Evolutionary conservation across 2,888 invertebrate species (phyloP), one percentile per base, ranked within the genome.

Genomic region (Anthoptus insignis): DNA sequence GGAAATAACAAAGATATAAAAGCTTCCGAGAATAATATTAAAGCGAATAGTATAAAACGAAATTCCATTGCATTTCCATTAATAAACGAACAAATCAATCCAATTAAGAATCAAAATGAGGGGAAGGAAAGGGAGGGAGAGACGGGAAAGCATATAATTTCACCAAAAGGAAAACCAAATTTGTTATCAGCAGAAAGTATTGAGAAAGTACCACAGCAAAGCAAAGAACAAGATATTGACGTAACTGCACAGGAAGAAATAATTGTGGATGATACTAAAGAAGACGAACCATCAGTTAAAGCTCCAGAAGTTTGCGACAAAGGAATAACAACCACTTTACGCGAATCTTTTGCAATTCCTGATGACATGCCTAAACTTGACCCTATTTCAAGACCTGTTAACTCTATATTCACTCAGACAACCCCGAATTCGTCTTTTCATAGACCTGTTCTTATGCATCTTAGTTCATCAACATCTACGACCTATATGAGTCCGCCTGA

Each of bases 401-500:
- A 84, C 22, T 88, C 90, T 0, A 81, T 84, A 0, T 89, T 81
- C 65, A 91, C 92, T 9, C 93, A 93, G 74, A 93, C 93, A 8
- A 80, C 82, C 3, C 74, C 81, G 14, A 81, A 75, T 64, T 86
- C 91, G 6, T 87, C 90, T 1, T 74, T 71, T 47, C 76, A 80
- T 37, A 82, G 84, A 71, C 91, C 91, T 4, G 73, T 82, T 6
- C 83, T 84, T 67, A 77, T 86, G 67, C 91, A 90, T 60, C 89
- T 93, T 87, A 92, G 92, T 72, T 93, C 93, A 13, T 92, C 93
- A 1, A 91, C 92, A 13, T 93, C 93, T 2, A 93, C 93, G 9
- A 87, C 93, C 0, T 93, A 93, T 68, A 87, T 93, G 92, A 93
- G 93, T 68, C 93, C 93, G 6, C 93, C 93, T 42, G 93, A 93